Evolutionary conservation across 2,888 invertebrate species (phyloP).

Genomic region (Drosophila pegasa): DNA sequence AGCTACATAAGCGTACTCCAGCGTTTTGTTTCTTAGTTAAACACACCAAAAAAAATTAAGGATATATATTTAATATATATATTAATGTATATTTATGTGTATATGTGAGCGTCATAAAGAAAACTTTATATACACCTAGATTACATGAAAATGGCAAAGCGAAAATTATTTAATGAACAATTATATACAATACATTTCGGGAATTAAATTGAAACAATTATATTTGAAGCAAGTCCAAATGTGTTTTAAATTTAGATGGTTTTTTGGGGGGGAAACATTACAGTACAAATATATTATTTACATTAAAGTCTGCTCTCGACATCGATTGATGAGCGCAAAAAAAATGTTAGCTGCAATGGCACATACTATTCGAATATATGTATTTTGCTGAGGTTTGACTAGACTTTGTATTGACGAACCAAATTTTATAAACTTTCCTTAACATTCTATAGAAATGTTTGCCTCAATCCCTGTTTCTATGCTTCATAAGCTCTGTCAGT

Average conservation of each 20-base stretch:
- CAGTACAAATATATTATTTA: too few relatives aligned
- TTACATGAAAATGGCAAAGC: slow-evolving; percentile 43
- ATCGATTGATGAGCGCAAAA: too few relatives aligned
- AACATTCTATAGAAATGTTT: too few relatives aligned
- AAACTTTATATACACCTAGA: slow-evolving; percentile 30
- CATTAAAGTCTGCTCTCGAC: too few relatives aligned
- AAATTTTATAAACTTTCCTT: too few relatives aligned
- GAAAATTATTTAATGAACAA: slow-evolving; percentile 43
- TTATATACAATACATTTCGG: slow-evolving; percentile 53
- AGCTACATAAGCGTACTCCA: not conserved
- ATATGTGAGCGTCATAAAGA: slow-evolving; percentile 13
- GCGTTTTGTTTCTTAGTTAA: slow-evolving; percentile 11
- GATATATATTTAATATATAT: slow-evolving; percentile 9
- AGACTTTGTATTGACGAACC: too few relatives aligned
- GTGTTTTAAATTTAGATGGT: slow-evolving; percentile 9
- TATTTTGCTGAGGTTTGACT: too few relatives aligned
- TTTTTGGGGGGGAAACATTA: too few relatives aligned
- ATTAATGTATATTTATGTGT: slow-evolving; percentile 6
- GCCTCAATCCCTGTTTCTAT: too few relatives aligned
- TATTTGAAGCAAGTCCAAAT: slow-evolving; percentile 27
- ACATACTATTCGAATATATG: too few relatives aligned
- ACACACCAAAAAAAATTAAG: slow-evolving; percentile 29
- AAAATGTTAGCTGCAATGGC: too few relatives aligned
- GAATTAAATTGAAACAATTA: slow-evolving; percentile 51
- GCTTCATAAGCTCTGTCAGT: too few relatives aligned